A percentile compares a stretch with the other conserved stretches of the same genome.
phyloP scores from a whole-genome alignment of 2,113 vertebrate species.

The Neomonachus schauinslandi region DNA sequence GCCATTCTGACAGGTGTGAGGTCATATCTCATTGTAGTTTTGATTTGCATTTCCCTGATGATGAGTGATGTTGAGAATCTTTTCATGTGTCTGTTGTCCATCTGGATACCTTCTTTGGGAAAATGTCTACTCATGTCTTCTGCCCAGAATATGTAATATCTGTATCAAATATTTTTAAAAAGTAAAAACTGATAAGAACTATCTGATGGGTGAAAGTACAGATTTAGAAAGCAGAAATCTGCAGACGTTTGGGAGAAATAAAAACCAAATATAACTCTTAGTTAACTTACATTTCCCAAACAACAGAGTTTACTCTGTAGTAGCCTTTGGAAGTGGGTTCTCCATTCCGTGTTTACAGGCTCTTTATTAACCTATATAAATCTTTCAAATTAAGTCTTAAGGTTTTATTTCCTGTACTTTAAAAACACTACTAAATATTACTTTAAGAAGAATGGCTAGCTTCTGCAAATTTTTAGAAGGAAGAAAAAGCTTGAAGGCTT shows the following conservation, averaged over 20 bases:
- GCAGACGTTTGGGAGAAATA: conserved; percentile 5
- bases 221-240: conserved; percentile 5
- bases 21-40: background rate
- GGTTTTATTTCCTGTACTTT: conserved; percentile 4
- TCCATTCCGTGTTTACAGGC: background rate
- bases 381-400: conserved; percentile 27
- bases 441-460: background rate
- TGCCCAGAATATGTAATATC: background rate
- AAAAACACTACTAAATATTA: background rate
- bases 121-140: background rate
- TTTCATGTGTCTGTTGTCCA: background rate
- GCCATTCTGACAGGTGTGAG: background rate
- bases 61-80: background rate
- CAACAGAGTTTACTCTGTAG: background rate
- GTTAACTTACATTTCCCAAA: background rate
- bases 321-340: background rate
- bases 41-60: background rate
- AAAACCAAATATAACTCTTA: background rate
- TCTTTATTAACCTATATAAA: conserved; percentile 9
- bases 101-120: background rate
- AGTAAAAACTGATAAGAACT: background rate
- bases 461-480: conserved; percentile 11
- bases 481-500: background rate
- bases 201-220: background rate
- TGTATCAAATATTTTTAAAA: background rate